A percentile compares a stretch with the other conserved stretches of the same genome.
Conservation (phyloP, 2,888 invertebrate genomes). For the Chaitophorus viminalis region DNA sequence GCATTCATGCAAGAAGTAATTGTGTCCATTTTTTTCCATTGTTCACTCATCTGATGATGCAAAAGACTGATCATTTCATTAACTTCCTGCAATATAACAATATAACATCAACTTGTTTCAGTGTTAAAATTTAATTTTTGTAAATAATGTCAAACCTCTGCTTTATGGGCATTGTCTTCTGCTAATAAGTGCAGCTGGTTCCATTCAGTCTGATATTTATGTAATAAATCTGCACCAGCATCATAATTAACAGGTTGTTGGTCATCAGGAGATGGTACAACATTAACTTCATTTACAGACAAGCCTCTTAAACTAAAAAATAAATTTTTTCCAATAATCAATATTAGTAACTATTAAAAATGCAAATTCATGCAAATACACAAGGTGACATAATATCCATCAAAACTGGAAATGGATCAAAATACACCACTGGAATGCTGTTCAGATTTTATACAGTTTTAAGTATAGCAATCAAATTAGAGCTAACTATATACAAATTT, state of each 20-base stretch:
- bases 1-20: constrained; percentile 68
- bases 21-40: constrained; percentile 68
- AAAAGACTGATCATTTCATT: constrained; percentile 69
- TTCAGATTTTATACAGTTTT: too few relatives aligned
- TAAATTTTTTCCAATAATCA: not conserved
- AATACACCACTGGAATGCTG: too few relatives aligned
- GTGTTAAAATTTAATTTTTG: not conserved
- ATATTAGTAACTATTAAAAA: not conserved
- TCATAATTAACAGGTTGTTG: constrained; percentile 69
- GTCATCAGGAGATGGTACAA: constrained; percentile 51
- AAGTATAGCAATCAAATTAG: too few relatives aligned
- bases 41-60: constrained; percentile 67
- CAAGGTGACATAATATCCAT: not conserved
- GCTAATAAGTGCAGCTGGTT: constrained; percentile 76
- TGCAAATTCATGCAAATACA: not conserved
- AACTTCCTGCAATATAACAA: constrained; percentile 65
- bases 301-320: constrained; percentile 64
- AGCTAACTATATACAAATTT: too few relatives aligned
- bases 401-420: too few relatives aligned
- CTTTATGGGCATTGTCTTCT: constrained; percentile 73
- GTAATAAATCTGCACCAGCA: constrained; percentile 77
- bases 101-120: not conserved
- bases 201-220: constrained; percentile 80
- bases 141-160: constrained; percentile 67
- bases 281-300: constrained; percentile 63